Percentiles rank a stretch among this genome's conserved stretches.
Evolutionary conservation across 2,113 vertebrate genomes (phyloP).

Genomic region (Pachyramphus minor): DNA sequence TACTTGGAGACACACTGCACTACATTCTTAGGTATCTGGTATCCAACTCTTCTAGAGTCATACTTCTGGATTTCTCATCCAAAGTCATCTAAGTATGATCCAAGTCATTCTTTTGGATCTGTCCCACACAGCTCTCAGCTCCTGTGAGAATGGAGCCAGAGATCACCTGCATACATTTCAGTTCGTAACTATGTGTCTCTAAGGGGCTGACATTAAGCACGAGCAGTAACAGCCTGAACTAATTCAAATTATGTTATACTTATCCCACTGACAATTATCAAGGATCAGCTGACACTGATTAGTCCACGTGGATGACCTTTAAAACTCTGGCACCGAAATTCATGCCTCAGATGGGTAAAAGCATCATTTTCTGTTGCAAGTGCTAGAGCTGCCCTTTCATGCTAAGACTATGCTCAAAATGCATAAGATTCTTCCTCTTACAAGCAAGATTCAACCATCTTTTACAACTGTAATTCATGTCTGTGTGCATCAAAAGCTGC

Average conservation of each 20-base stretch:
- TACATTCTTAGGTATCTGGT: neutral
- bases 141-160: neutral
- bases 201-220: neutral
- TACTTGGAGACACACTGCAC: neutral
- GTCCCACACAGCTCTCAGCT: neutral
- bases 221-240: neutral
- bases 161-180: neutral
- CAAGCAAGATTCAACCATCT: neutral
- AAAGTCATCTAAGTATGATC: neutral
- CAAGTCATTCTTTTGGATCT: neutral
- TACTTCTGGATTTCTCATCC: neutral
- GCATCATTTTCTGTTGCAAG: neutral
- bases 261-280: neutral
- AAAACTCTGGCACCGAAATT: neutral
- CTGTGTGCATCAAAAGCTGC: neutral
- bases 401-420: neutral
- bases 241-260: neutral
- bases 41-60: neutral
- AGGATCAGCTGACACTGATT: neutral
- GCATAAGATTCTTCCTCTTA: neutral
- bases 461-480: neutral
- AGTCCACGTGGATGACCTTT: neutral
- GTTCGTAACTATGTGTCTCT: accelerated
- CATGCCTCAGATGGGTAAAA: neutral
- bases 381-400: neutral